These are phyloP conservation scores for Phylloscopus whistleri DNA, from an alignment of 2,113 vertebrate genomes.

Conservation along the genomic window DNA sequence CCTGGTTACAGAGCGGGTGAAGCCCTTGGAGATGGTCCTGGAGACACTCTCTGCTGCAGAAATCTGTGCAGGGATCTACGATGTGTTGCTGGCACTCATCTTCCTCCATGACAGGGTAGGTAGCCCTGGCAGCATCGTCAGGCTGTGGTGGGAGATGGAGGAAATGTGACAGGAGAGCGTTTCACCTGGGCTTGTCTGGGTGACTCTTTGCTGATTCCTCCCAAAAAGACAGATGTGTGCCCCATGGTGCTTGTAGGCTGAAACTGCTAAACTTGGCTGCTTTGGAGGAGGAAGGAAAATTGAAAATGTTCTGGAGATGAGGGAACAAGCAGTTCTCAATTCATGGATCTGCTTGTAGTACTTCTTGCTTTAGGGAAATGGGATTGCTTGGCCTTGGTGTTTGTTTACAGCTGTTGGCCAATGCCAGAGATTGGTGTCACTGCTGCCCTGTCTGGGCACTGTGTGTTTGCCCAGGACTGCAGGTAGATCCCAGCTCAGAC, in stretches of 20 bases:
- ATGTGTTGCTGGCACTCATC: slow-evolving; percentile 87
- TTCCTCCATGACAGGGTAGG: slow-evolving; percentile 95
- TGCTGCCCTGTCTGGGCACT: background rate
- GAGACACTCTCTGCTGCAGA: slow-evolving; percentile 84
- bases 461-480: background rate
- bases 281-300: background rate
- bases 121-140: background rate
- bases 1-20: slow-evolving; percentile 90
- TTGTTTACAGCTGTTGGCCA: background rate
- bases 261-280: background rate
- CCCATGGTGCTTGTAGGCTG: background rate
- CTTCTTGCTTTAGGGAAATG: background rate
- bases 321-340: background rate
- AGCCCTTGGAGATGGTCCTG: slow-evolving; percentile 83
- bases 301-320: background rate
- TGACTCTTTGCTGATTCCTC: background rate
- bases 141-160: background rate
- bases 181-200: background rate
- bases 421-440: background rate
- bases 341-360: background rate
- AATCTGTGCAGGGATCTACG: slow-evolving; percentile 92
- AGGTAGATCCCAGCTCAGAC: background rate
- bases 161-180: fast-evolving
- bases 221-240: background rate
- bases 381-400: background rate